These are phyloP conservation scores for Cecidostiba fungosa DNA, from an alignment of 2,888 invertebrate genomes.

Conservation along the genomic window DNA sequence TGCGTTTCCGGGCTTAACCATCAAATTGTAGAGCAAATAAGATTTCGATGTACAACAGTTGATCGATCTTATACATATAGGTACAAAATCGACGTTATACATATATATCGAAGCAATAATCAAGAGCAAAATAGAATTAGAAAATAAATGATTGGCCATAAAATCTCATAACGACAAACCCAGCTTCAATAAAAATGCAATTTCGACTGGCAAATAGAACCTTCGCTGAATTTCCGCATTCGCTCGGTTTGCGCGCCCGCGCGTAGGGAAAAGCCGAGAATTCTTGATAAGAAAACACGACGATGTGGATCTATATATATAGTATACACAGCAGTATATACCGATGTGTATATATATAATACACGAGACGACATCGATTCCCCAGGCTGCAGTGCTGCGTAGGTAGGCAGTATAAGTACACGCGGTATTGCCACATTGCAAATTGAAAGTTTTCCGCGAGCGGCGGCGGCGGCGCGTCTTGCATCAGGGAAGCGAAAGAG, in stretches of 20 bases:
- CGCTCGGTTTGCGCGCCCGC: background rate
- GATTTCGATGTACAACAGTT: background rate
- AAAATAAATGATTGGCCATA: background rate
- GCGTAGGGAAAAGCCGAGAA: background rate
- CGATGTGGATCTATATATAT: background rate
- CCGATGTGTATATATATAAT: background rate
- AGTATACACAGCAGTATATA: background rate
- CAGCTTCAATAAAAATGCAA: conserved; percentile 1
- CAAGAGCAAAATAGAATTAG: background rate
- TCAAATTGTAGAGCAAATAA: background rate
- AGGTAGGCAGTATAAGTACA: conserved; percentile 28
- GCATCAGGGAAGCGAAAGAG: conserved; percentile 38
- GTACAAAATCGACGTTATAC: no score
- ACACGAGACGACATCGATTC: background rate
- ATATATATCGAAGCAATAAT: background rate
- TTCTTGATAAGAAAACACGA: conserved; percentile 6
- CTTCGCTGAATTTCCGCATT: background rate
- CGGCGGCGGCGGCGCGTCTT: conserved; percentile 28
- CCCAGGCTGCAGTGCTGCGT: conserved; percentile 6
- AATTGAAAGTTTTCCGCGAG: conserved; percentile 47
- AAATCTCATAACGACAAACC: background rate
- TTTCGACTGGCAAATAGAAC: background rate
- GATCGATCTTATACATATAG: no score
- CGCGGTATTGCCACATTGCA: conserved; percentile 42
- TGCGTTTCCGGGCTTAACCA: background rate